phyloP scores from a whole-genome alignment of 2,113 vertebrate species.

The Andinoacara biseriatus region DNA sequence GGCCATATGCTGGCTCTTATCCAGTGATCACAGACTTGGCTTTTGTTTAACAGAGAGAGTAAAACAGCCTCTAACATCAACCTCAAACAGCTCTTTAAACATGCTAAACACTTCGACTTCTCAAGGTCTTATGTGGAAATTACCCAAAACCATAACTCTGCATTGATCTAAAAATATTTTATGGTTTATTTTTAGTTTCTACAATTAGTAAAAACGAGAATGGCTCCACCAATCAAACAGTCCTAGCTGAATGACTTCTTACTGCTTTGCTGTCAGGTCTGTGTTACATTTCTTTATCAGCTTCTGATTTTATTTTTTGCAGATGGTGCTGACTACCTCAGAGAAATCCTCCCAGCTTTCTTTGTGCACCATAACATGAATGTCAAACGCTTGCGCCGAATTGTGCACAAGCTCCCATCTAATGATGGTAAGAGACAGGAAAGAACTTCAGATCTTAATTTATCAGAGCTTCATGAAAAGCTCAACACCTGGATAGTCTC shows the following conservation, averaged over 20 bases:
- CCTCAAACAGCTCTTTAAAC: background rate
- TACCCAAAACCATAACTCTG: background rate
- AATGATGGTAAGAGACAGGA: fast-evolving
- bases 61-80: background rate
- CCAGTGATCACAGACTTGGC: background rate
- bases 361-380: conserved; percentile 29
- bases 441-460: fast-evolving
- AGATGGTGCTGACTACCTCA: conserved; percentile 45
- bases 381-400: background rate
- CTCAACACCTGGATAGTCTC: conserved; percentile 1
- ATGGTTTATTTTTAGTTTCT: background rate
- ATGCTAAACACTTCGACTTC: background rate
- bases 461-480: fast-evolving
- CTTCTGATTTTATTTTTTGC: background rate
- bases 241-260: background rate
- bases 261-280: background rate
- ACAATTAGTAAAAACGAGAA: background rate
- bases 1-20: background rate
- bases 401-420: conserved; percentile 4
- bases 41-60: background rate
- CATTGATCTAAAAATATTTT: background rate
- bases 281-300: background rate
- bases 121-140: background rate
- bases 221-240: background rate
- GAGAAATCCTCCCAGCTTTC: conserved; percentile 48